Conservation (phyloP, 2,888 invertebrate species). For the Sinhomidia bicolor region DNA sequence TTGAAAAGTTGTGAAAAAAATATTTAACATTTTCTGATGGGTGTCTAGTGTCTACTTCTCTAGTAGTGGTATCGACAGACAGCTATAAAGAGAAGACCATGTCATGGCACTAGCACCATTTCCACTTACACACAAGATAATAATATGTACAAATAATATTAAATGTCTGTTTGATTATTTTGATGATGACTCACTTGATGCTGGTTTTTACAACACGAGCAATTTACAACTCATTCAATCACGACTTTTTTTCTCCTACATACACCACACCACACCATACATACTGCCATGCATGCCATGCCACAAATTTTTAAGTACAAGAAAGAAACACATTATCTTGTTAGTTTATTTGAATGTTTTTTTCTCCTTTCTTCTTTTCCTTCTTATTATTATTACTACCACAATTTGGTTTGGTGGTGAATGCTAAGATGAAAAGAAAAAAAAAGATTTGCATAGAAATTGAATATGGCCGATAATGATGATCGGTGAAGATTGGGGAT, state of each 20-base stretch:
- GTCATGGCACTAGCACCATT: not conserved
- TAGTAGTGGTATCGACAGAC: not conserved
- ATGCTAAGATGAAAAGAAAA: constrained; percentile 11
- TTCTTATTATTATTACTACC: constrained; percentile 3
- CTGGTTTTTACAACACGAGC: constrained; percentile 40
- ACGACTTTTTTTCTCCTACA: constrained; percentile 43
- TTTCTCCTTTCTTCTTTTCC: not conserved
- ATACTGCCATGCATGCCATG: not conserved
- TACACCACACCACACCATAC: too few species aligned
- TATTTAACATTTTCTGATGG: constrained; percentile 41
- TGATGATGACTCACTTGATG: constrained; percentile 64
- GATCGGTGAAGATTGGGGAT: constrained; percentile 11
- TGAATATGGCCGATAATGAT: constrained; percentile 64
- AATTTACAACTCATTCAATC: constrained; percentile 68
- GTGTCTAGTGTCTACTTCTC: constrained; percentile 9
- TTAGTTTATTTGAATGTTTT: constrained; percentile 10
- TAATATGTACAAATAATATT: not conserved
- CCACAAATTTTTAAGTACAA: not conserved
- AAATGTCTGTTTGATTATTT: constrained; percentile 50
- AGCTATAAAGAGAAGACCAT: not conserved
- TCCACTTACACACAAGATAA: not conserved
- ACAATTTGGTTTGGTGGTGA: too few species aligned
- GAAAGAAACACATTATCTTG: constrained; percentile 36
- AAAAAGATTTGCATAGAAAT: constrained; percentile 64
- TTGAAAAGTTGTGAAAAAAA: constrained; percentile 52